Base-by-base conservation (phyloP, 2,888 invertebrate species). In the Perdita meconis region DNA sequence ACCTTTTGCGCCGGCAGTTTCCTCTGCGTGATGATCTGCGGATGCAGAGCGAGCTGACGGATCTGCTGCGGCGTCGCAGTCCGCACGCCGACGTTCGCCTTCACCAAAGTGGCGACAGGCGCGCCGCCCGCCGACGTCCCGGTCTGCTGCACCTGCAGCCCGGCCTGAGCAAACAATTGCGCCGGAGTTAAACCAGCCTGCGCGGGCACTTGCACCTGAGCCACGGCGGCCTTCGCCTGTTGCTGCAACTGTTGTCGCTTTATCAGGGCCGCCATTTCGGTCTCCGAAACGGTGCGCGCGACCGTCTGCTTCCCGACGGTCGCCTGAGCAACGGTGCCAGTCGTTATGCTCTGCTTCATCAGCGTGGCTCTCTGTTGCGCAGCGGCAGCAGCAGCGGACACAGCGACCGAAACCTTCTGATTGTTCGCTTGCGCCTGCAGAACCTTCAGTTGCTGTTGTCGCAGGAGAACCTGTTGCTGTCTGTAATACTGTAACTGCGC, bases 1-100 rank as follows among this genome's bases (percentile, higher is more conserved):
- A 95, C 94, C 84, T 95, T 95, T 73, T 95, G 95, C 0, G 93
- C 93, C 4, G 93, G 90, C 50, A 94, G 87, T 89, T 95, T 95
- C 36, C 95, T 93, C 81, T 95, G 94, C 0, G 93, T 92, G 22
- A 95, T 90, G 1, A 94, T 91, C 86, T 93, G 93, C 73, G 95
- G 94, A 80, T 95, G 95, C 77, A 95, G 90, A 51, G 95, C 94
- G 50, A 96, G 87, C 80, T 95, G 96, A 0, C 95, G 93, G 77
- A 96, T 93, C 83, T 96, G 95, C 78, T 95, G 95, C 0, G 94
- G 93, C 44, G 95, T 94, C 0, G 94, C 94, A 61, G 95, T 93
- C 24, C 94, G 93, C 0, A 94, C 93, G 1, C 93, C 89, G 0
- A 93, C 90, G 1, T 86, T 85, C 0, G 89, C 94, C 0, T 95